These are phyloP conservation scores for Heliothis subflexa DNA, from an alignment of 1,140 invertebrate genomes.

Conservation along the genomic window DNA sequence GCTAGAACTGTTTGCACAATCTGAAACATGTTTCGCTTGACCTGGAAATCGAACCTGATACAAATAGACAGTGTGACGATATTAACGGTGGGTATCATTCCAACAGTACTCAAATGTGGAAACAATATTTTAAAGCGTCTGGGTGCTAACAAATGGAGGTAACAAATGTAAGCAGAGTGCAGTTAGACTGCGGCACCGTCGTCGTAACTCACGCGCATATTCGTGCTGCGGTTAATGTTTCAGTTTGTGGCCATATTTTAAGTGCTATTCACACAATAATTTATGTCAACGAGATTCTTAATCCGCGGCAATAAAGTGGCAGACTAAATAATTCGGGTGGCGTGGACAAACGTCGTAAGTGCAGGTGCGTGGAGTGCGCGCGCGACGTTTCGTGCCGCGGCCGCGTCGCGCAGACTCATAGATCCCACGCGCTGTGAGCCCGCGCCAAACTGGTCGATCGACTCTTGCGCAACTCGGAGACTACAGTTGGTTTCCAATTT, in stretches of 20 bases:
- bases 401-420: conserved; percentile 57
- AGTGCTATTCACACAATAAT: conserved; percentile 68
- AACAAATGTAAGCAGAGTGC: no score
- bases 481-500: conserved; percentile 86
- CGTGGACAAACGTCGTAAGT: conserved; percentile 59
- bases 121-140: not conserved
- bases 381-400: conserved; percentile 30
- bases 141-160: not conserved
- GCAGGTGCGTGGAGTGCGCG: conserved; percentile 37
- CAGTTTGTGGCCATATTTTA: conserved; percentile 64
- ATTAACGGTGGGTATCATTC: not conserved
- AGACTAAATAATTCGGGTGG: conserved; percentile 70
- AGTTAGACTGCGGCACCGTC: not conserved
- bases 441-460: conserved; percentile 80
- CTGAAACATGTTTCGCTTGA: conserved; percentile 43
- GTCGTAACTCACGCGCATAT: conserved; percentile 1
- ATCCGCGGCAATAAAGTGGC: conserved; percentile 76
- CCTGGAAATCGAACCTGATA: conserved; percentile 39
- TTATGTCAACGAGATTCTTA: conserved; percentile 81
- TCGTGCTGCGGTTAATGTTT: conserved; percentile 57
- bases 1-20: conserved; percentile 37
- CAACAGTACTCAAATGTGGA: not conserved
- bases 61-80: conserved; percentile 9
- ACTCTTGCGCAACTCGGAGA: conserved; percentile 81
- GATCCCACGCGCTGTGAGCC: conserved; percentile 75